phyloP scores from a whole-genome alignment of 1,140 invertebrate genomes.

The Drosophila novamexicana region DNA sequence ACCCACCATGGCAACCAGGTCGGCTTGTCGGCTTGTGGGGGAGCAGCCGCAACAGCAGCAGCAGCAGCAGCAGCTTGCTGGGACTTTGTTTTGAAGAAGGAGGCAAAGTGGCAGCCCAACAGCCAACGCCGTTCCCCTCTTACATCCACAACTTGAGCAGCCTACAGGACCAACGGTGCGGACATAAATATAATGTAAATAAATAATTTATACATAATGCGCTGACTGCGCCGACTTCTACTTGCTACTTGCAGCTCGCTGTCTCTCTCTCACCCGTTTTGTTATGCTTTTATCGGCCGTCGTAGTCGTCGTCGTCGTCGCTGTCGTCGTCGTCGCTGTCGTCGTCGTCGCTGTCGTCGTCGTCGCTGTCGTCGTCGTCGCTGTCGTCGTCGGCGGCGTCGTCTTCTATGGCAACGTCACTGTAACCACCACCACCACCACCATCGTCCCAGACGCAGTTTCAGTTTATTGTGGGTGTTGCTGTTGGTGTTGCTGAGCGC shows the following conservation, averaged over 20 bases:
- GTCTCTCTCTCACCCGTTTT: slow-evolving; percentile 35
- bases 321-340: slow-evolving; percentile 19
- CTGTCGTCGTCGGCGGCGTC: slow-evolving; percentile 8
- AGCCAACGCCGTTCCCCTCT: slow-evolving; percentile 11
- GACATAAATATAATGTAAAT: slow-evolving; percentile 77
- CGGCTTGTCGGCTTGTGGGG: slow-evolving; percentile 7
- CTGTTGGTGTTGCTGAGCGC: slow-evolving; percentile 15
- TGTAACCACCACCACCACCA: slow-evolving; percentile 9
- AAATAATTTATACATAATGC: slow-evolving; percentile 81
- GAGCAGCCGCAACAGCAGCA: too few species aligned
- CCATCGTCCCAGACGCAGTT: slow-evolving; percentile 8
- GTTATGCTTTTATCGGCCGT: slow-evolving; percentile 36
- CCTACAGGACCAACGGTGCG: slow-evolving; percentile 17
- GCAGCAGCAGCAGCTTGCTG: slow-evolving; percentile 1
- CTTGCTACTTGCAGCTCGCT: slow-evolving; percentile 23
- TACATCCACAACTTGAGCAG: slow-evolving; percentile 1
- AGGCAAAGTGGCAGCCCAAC: slow-evolving; percentile 54
- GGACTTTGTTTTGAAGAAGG: slow-evolving; percentile 21
- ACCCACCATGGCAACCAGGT: slow-evolving; percentile 25
- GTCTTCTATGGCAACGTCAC: slow-evolving; percentile 50
- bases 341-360: slow-evolving; percentile 1
- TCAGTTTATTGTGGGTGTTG: slow-evolving; percentile 53
- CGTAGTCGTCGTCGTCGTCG: slow-evolving; percentile 15
- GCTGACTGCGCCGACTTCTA: slow-evolving; percentile 43
- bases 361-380: slow-evolving; percentile 2